These are phyloP conservation scores for Coranthus polyacanthus DNA, from an alignment of 2,797 vertebrate species.

Conservation along the genomic window DNA sequence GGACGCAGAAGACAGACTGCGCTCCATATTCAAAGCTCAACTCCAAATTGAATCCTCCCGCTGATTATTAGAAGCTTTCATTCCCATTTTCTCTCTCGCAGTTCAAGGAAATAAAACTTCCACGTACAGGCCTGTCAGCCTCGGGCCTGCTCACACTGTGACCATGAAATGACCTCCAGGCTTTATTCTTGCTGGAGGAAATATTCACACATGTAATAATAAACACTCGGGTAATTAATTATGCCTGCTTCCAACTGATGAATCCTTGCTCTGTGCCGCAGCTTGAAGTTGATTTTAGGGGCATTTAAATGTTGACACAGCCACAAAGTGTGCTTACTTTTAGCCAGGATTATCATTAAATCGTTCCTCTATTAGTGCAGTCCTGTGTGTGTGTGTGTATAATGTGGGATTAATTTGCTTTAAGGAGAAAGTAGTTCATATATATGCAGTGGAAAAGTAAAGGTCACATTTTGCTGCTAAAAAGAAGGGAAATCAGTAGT, in stretches of 20 bases:
- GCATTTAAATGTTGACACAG: conserved; percentile 30
- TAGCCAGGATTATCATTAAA: conserved; percentile 16
- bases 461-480: conserved; percentile 62
- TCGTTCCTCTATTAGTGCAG: background rate
- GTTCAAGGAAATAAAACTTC: conserved; percentile 23
- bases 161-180: conserved; percentile 67
- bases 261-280: background rate
- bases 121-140: conserved; percentile 18
- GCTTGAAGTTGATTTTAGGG: conserved; percentile 37
- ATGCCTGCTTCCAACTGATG: conserved; percentile 15
- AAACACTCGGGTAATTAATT: conserved; percentile 13
- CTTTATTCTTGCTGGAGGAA: conserved; percentile 2
- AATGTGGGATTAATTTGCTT: conserved; percentile 8
- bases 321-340: conserved; percentile 21
- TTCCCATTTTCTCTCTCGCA: background rate
- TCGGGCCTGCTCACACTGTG: conserved; percentile 21
- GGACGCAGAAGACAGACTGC: conserved; percentile 5
- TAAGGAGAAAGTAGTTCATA: background rate
- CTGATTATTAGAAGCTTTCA: background rate
- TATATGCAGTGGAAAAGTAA: conserved; percentile 45
- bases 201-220: background rate
- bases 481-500: conserved; percentile 77
- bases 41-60: background rate
- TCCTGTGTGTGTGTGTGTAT: background rate
- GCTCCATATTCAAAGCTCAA: background rate